A percentile compares a stretch with the other conserved stretches of the same genome.
These are phyloP conservation scores for Chamaetylas fuelleborni DNA, from an alignment of 2,113 vertebrate genomes.

Conservation along the genomic window DNA sequence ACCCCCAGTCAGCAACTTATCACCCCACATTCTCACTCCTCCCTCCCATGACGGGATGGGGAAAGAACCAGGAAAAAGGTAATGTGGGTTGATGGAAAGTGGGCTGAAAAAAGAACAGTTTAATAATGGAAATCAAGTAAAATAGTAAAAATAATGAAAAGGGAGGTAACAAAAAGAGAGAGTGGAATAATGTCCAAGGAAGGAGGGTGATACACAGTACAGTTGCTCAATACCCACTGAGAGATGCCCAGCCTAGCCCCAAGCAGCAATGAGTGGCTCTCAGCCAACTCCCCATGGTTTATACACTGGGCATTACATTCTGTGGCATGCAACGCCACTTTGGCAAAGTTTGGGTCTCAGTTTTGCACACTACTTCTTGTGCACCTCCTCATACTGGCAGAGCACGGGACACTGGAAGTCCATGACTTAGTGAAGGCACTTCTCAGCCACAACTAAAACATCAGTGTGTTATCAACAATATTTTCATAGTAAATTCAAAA, in stretches of 20 bases:
- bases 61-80: background rate
- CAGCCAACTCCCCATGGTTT: background rate
- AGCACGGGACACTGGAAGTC: accelerated
- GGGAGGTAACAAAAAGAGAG: background rate
- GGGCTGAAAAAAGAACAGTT: background rate
- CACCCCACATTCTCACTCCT: background rate
- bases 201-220: background rate
- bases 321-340: background rate
- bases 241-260: background rate
- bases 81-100: background rate
- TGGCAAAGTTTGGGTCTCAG: background rate
- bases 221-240: background rate
- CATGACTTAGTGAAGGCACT: background rate
- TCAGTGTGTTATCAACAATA: background rate
- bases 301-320: background rate
- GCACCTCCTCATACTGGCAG: background rate
- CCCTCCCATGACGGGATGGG: background rate
- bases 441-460: background rate
- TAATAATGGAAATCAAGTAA: background rate
- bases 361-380: background rate
- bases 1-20: background rate
- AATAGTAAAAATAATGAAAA: background rate
- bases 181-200: background rate
- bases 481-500: background rate
- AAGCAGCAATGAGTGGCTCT: background rate